Evolutionary conservation across 2,113 vertebrate species (phyloP), one percentile per base, ranked within the genome.

Genomic region (Bucco capensis): DNA sequence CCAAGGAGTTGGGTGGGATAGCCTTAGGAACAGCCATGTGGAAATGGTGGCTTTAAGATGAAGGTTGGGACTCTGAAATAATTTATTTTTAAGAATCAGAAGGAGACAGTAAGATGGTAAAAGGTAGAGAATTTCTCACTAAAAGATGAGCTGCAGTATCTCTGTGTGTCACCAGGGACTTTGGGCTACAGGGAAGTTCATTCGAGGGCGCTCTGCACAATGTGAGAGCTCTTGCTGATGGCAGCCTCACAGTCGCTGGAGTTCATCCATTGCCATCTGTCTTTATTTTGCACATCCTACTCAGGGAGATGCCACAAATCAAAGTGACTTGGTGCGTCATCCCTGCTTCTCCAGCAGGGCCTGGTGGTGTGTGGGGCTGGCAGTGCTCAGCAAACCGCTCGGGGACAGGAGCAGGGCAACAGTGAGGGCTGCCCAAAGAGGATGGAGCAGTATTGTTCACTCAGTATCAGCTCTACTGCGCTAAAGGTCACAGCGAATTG

Each of bases 291-390:
- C 71, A 88, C 77, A 94, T 78, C 88, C 76, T 93, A 54, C 81
- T 90, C 53, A 5, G 88, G 84, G 93, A 95, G 88, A 70, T 3
- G 37, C 90, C 88, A 87, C 94, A 96, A 94, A 96, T 96, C 92
- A 96, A 90, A 54, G 14, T 79, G 96, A 84, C 83, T 88, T 69
- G 86, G 83, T 95, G 90, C 81, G 88, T 95, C 92, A 96, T 79
- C 56, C 44, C 51, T 0, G 27, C 61, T 67, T 67, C 42, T 56
- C 21, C 94, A 70, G 79, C 51, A 11, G n/a, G 88, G 91, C 77
- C 7, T 24, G 7, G 81, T 18, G 14, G 40, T 5, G 66, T 57
- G 50, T 89, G 94, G 23, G 89, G 60, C 92, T 88, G 79, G 81
- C 81, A 72, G 77, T 0, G 24, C 86, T 0, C 14, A 56, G 92